These are phyloP conservation scores for Hipparchia sbordonii DNA, from an alignment of 2,888 invertebrate genomes.

Conservation along the genomic window DNA sequence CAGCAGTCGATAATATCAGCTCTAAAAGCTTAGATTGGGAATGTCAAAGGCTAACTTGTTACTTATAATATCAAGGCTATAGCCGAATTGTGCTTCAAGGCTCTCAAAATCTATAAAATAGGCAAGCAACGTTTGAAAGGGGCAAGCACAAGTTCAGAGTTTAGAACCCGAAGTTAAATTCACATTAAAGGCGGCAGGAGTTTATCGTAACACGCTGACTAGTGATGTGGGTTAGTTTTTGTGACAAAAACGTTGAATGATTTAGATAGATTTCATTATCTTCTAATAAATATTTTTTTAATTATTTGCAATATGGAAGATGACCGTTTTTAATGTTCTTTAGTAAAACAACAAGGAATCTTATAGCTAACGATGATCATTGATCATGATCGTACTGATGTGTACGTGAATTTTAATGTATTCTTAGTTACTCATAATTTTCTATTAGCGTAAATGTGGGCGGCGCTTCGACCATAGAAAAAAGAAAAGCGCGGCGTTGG, in stretches of 20 bases:
- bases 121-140: slow-evolving; percentile 30
- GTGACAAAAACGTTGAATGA: neutral
- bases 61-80: slow-evolving; percentile 31
- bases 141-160: slow-evolving; percentile 24
- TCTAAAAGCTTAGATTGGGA: slow-evolving; percentile 24
- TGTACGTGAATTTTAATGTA: too few relatives aligned
- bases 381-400: too few relatives aligned
- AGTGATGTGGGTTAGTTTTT: slow-evolving; percentile 3
- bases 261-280: neutral
- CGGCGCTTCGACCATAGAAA: too few relatives aligned
- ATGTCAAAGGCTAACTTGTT: slow-evolving; percentile 36
- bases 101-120: slow-evolving; percentile 31
- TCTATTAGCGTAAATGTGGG: too few relatives aligned
- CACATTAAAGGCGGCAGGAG: slow-evolving; percentile 12
- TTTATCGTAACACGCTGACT: slow-evolving; percentile 10
- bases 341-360: too few relatives aligned
- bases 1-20: slow-evolving; percentile 30
- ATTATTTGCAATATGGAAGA: too few relatives aligned
- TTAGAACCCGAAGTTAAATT: slow-evolving; percentile 23
- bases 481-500: too few relatives aligned
- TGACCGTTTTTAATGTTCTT: too few relatives aligned
- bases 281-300: neutral
- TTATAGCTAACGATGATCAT: too few relatives aligned
- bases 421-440: too few relatives aligned
- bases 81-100: slow-evolving; percentile 29